Evolutionary conservation across 2,888 invertebrate genomes (phyloP).

Genomic region (Morpho deidamia): DNA sequence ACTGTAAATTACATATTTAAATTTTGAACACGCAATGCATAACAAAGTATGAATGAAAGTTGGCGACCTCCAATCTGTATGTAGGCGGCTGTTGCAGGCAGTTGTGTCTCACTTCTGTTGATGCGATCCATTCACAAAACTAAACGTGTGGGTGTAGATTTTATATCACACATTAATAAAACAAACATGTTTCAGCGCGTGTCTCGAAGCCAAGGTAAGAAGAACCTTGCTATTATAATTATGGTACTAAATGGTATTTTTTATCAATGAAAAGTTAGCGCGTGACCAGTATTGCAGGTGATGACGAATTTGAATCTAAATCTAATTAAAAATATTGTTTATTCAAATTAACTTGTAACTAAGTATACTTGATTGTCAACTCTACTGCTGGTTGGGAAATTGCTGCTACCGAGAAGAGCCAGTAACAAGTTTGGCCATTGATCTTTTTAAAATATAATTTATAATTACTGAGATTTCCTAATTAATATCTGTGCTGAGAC

Average conservation of each 20-base stretch:
- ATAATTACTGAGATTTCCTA: no score
- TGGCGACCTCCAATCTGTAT: constrained; percentile 64
- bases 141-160: constrained; percentile 46
- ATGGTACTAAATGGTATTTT: not conserved
- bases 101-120: constrained; percentile 26
- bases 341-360: no score
- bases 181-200: constrained; percentile 26
- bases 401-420: not conserved
- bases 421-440: no score
- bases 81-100: constrained; percentile 70
- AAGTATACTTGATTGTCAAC: no score
- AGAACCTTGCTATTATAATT: constrained; percentile 4
- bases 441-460: no score
- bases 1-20: not conserved
- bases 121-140: constrained; percentile 61
- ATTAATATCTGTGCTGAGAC: no score
- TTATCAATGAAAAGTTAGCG: no score
- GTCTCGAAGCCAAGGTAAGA: constrained; percentile 13
- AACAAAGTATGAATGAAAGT: constrained; percentile 68
- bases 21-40: constrained; percentile 23
- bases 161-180: constrained; percentile 42
- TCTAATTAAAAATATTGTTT: no score
- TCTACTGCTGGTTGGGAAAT: not conserved
- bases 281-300: no score
- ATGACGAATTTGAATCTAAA: no score